A percentile compares a stretch with the other conserved stretches of the same genome.
Conservation (phyloP, 2,888 invertebrate species). For the Eristalis arbustorum region DNA sequence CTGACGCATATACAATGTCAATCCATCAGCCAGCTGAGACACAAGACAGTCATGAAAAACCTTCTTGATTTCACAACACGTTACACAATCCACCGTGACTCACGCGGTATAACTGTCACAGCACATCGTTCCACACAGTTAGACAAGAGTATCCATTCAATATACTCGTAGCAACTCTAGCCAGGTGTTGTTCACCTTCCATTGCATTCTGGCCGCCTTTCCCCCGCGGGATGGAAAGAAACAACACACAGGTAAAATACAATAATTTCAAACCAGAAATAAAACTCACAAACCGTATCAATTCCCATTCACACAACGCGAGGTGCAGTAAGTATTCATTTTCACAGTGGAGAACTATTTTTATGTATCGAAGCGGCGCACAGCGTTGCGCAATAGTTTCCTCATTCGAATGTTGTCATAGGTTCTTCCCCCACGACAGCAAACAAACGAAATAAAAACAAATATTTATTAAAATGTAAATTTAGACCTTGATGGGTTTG, state of each 20-base stretch:
- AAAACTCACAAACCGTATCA: neutral
- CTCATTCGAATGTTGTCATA: neutral
- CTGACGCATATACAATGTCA: no score
- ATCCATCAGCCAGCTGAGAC: no score
- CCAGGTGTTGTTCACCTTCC: neutral
- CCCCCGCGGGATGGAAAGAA: neutral
- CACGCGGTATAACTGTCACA: neutral
- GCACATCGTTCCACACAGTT: neutral
- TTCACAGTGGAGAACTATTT: neutral
- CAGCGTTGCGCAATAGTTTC: neutral
- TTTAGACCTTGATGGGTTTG: neutral
- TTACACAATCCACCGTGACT: neutral
- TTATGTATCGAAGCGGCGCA: neutral
- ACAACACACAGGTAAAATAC: neutral
- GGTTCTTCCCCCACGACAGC: neutral
- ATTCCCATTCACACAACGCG: neutral
- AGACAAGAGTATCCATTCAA: neutral
- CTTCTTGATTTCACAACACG: neutral
- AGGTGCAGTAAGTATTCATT: neutral
- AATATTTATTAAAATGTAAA: neutral
- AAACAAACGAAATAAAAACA: neutral
- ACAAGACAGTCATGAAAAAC: neutral
- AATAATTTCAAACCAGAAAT: neutral
- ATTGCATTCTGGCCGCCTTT: neutral
- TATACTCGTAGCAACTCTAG: neutral